phyloP scores from a whole-genome alignment of 1,140 invertebrate genomes.

The Ips nitidus region DNA sequence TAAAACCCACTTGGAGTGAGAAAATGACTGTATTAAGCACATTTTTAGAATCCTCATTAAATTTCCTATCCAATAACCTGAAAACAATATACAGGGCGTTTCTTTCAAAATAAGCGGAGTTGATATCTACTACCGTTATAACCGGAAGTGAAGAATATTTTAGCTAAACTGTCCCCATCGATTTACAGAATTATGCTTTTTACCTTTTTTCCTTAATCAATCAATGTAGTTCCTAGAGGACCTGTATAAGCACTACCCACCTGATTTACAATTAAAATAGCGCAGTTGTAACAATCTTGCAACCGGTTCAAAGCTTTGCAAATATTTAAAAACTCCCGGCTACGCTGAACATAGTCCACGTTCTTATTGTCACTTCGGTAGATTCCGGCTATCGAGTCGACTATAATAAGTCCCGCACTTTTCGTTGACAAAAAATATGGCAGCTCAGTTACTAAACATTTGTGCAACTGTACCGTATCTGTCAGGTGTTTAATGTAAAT shows the following conservation, averaged over 20 bases:
- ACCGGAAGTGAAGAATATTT: no score
- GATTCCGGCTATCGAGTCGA: conserved; percentile 76
- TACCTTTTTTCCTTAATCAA: no score
- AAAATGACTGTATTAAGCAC: no score
- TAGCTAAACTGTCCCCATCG: no score
- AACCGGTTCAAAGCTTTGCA: conserved; percentile 61
- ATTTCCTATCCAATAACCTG: no score
- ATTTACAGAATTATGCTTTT: no score
- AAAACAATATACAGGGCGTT: no score
- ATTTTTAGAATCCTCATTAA: no score
- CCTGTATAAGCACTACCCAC: conserved; percentile 51
- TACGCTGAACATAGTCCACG: conserved; percentile 58
- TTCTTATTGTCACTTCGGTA: conserved; percentile 66
- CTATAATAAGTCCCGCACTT: conserved; percentile 66
- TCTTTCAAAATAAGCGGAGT: no score
- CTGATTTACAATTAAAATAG: conserved; percentile 74
- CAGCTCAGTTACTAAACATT: conserved; percentile 60
- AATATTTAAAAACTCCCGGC: conserved; percentile 56
- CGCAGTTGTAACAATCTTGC: conserved; percentile 57
- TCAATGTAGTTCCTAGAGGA: no score
- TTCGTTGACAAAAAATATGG: conserved; percentile 53
- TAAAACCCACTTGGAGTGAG: no score
- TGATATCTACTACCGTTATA: no score
- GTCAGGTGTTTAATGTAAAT: conserved; percentile 52
- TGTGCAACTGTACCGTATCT: conserved; percentile 59